Conservation (phyloP, 2,888 invertebrate species). For the Dynastes maya region DNA sequence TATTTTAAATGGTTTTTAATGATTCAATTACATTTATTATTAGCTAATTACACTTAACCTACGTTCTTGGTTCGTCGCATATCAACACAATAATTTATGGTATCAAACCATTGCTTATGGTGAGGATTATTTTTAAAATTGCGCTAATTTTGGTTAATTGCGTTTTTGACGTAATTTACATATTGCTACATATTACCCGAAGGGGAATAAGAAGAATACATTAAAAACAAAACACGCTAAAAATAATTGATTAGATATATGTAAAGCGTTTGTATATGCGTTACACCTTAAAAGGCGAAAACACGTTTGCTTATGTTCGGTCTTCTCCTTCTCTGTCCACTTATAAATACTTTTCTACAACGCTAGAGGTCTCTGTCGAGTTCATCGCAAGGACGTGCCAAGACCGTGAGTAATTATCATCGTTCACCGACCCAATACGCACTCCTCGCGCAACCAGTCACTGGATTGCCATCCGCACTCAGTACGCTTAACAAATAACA, state of each 20-base stretch:
- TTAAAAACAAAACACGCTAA: too few species aligned
- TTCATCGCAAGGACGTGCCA: constrained; percentile 51
- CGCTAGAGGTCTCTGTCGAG: constrained; percentile 39
- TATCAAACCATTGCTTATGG: too few species aligned
- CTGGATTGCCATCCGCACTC: constrained; percentile 12
- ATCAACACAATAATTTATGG: too few species aligned
- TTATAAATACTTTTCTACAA: constrained; percentile 5
- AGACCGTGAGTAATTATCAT: constrained; percentile 51
- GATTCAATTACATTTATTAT: too few species aligned
- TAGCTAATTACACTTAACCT: too few species aligned
- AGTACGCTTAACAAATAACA: constrained; percentile 16
- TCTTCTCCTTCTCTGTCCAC: background rate
- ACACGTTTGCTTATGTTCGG: background rate
- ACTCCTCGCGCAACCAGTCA: constrained; percentile 20
- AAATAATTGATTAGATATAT: constrained; percentile 19
- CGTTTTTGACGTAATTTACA: too few species aligned
- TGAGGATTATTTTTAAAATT: too few species aligned
- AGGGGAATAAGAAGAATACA: too few species aligned
- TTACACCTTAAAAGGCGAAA: constrained; percentile 30
- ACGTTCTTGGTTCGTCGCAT: too few species aligned
- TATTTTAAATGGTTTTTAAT: too few species aligned
- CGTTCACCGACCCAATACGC: constrained; percentile 51
- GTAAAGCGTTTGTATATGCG: background rate
- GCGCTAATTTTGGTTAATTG: too few species aligned
- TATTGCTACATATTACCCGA: too few species aligned